Conservation (phyloP, 92 coral and sea anemone species). For the Actinostola sp. region DNA sequence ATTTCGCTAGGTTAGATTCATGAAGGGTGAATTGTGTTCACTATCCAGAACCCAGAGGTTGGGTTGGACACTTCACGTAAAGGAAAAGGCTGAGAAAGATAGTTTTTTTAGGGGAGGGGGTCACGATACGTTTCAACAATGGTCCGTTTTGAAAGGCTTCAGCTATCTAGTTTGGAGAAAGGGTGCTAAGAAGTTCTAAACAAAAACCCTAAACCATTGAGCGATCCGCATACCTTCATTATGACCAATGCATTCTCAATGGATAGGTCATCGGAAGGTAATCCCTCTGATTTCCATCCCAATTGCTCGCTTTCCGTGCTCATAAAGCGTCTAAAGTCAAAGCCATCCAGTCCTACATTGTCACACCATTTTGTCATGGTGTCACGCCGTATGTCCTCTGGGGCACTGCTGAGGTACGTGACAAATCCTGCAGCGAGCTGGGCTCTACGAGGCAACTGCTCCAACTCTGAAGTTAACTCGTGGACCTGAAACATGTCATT, state of each 20-base stretch:
- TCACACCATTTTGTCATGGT: conserved; percentile 95
- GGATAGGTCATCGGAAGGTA: conserved; percentile 97
- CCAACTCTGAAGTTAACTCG: conserved; percentile 93
- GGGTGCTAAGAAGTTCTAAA: too few species aligned
- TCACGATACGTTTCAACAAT: too few species aligned
- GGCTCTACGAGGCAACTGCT: conserved; percentile 93
- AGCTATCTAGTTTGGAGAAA: too few species aligned
- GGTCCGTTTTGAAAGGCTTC: too few species aligned
- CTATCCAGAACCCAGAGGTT: too few species aligned
- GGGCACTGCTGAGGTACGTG: conserved; percentile 96
- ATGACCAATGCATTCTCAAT: conserved; percentile 99
- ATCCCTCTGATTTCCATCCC: conserved; percentile 97
- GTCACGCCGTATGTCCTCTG: conserved; percentile 93
- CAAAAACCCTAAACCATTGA: too few species aligned
- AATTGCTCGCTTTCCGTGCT: conserved; percentile 99
- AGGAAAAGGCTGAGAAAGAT: too few species aligned
- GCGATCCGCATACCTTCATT: conserved; percentile 67
- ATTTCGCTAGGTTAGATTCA: too few species aligned
- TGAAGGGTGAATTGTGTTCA: too few species aligned
- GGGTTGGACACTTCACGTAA: too few species aligned
- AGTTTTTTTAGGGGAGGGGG: too few species aligned
- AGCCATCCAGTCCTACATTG: conserved; percentile 83
- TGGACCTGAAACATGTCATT: conserved; percentile 70
- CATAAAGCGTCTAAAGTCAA: conserved; percentile 98
- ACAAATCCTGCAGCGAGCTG: conserved; percentile 98